A percentile compares a stretch with the other conserved stretches of the same genome.
Conservation (phyloP, 2,113 vertebrate genomes). For the Phaethornis superciliosus region DNA sequence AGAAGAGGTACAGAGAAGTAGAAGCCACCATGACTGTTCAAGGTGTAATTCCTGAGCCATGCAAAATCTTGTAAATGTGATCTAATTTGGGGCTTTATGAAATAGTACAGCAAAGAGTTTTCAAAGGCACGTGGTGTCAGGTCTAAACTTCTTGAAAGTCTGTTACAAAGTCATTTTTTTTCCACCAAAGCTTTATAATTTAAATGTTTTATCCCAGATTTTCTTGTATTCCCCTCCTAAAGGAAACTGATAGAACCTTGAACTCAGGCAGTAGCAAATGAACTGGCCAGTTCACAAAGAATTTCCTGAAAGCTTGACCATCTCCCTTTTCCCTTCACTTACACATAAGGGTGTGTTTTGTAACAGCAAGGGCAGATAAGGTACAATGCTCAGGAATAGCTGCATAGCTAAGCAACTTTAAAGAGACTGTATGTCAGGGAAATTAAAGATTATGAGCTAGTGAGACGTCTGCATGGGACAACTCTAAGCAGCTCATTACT, state of each 20-base stretch:
- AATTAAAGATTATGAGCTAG: slow-evolving; percentile 5
- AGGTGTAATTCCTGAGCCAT: not conserved
- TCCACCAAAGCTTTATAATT: not conserved
- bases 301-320: not conserved
- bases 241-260: not conserved
- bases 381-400: not conserved
- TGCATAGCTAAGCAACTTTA: not conserved
- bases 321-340: not conserved
- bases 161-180: not conserved
- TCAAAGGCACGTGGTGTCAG: not conserved
- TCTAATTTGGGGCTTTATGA: not conserved
- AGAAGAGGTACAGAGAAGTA: not conserved
- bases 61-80: not conserved
- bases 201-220: not conserved
- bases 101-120: not conserved
- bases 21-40: not conserved
- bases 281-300: not conserved
- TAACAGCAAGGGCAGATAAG: slow-evolving; percentile 19
- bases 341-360: not conserved
- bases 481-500: not conserved
- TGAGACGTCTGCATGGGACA: not conserved
- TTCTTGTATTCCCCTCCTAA: not conserved
- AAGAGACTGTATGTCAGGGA: not conserved
- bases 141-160: not conserved
- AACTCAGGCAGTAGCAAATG: not conserved